phyloP scores from a whole-genome alignment of 2,888 invertebrate species.

The Gasteruption jaculator region DNA sequence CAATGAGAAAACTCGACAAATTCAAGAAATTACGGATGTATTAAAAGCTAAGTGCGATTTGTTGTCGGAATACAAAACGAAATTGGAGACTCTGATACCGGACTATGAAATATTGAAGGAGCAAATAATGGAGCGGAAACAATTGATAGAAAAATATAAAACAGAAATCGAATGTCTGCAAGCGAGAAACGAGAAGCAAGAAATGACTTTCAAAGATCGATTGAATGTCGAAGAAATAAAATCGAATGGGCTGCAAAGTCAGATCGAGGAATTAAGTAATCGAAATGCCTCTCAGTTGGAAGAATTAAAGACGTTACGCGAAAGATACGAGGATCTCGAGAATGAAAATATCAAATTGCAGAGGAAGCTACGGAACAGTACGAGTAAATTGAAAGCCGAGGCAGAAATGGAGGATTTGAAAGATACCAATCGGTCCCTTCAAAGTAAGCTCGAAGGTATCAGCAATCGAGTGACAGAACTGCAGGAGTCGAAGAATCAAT shows the following conservation, averaged over 20 bases:
- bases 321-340: constrained; percentile 53
- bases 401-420: constrained; percentile 39
- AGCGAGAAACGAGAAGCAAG: constrained; percentile 42
- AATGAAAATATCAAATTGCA: constrained; percentile 49
- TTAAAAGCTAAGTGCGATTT: constrained; percentile 41
- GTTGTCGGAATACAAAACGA: constrained; percentile 48
- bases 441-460: constrained; percentile 44
- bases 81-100: constrained; percentile 35
- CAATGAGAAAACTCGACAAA: constrained; percentile 45
- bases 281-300: constrained; percentile 52
- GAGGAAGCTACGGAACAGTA: constrained; percentile 50
- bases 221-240: constrained; percentile 40
- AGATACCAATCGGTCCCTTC: constrained; percentile 38
- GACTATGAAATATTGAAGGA: constrained; percentile 37
- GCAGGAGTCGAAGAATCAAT: constrained; percentile 33
- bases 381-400: constrained; percentile 48
- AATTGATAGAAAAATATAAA: constrained; percentile 42
- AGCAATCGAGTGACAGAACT: constrained; percentile 40
- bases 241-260: constrained; percentile 41
- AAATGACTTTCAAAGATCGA: constrained; percentile 30
- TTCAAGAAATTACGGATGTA: constrained; percentile 38
- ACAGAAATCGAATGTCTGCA: constrained; percentile 47
- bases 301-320: constrained; percentile 52
- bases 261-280: constrained; percentile 47
- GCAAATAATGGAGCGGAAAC: constrained; percentile 31